Percentiles rank a stretch among this genome's conserved stretches.
phyloP scores from a whole-genome alignment of 2,797 vertebrate species.

The Microcaecilia unicolor region DNA sequence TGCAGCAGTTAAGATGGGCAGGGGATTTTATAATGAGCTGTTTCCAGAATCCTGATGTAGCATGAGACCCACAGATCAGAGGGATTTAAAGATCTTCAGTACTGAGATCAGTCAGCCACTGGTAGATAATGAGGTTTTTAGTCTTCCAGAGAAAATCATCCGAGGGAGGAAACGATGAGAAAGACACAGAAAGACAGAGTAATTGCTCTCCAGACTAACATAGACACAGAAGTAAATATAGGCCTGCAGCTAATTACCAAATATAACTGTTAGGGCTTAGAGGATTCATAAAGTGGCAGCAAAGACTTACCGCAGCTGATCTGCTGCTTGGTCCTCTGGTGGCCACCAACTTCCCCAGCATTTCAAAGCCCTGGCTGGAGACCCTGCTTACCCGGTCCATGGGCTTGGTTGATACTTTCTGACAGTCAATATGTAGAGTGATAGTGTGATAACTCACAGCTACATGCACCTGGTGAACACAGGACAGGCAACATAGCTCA shows the following conservation, averaged over 20 bases:
- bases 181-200: no score
- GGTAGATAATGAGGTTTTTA: no score
- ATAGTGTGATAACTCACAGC: slow-evolving; percentile 71
- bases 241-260: not conserved
- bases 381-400: slow-evolving; percentile 58
- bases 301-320: slow-evolving; percentile 62
- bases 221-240: not conserved
- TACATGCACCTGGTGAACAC: slow-evolving; percentile 68
- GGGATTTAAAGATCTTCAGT: no score
- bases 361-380: slow-evolving; percentile 73
- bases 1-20: no score
- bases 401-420: slow-evolving; percentile 67
- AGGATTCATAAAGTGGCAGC: no score
- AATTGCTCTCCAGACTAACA: not conserved
- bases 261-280: not conserved
- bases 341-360: slow-evolving; percentile 77
- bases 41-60: no score
- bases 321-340: slow-evolving; percentile 75
- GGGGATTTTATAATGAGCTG: no score
- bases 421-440: slow-evolving; percentile 81
- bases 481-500: no score
- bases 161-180: no score
- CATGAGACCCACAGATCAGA: no score
- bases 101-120: no score
- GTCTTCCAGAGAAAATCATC: no score